Percentiles rank a stretch among this genome's conserved stretches.
Conservation (phyloP, 2,113 vertebrate species). For the Varanus salvator region DNA sequence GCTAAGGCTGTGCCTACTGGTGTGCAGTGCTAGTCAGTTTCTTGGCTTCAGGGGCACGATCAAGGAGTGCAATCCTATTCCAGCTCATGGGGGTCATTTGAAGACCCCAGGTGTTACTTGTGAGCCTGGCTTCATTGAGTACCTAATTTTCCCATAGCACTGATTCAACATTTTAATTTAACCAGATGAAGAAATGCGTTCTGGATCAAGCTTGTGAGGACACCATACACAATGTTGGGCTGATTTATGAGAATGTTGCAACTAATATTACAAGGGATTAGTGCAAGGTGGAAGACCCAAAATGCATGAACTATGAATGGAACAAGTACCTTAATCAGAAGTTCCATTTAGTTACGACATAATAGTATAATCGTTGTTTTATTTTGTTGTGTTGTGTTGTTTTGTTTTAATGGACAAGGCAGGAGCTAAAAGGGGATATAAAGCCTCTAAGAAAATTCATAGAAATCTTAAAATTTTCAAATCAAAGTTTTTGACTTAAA, state of each 20-base stretch:
- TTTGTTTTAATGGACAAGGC: neutral
- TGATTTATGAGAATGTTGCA: neutral
- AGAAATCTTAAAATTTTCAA: neutral
- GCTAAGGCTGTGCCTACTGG: neutral
- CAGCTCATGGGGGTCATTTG: neutral
- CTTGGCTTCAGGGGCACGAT: neutral
- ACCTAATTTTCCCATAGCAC: neutral
- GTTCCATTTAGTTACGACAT: neutral
- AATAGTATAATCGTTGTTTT: neutral
- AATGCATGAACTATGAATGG: neutral
- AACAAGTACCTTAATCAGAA: neutral
- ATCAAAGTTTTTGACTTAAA: neutral
- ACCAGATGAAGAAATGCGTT: neutral
- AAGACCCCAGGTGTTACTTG: neutral
- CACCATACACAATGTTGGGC: neutral
- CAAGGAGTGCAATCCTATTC: neutral
- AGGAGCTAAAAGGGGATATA: neutral
- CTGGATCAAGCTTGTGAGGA: neutral
- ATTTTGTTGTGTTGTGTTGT: too few species aligned
- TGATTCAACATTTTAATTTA: neutral
- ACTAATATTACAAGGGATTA: too few species aligned
- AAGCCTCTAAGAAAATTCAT: constrained; percentile 12
- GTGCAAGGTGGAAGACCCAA: neutral
- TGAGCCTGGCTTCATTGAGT: neutral
- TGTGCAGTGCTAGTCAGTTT: neutral